Conservation (phyloP, 2,797 vertebrate genomes). For the Graptemys geographica region DNA sequence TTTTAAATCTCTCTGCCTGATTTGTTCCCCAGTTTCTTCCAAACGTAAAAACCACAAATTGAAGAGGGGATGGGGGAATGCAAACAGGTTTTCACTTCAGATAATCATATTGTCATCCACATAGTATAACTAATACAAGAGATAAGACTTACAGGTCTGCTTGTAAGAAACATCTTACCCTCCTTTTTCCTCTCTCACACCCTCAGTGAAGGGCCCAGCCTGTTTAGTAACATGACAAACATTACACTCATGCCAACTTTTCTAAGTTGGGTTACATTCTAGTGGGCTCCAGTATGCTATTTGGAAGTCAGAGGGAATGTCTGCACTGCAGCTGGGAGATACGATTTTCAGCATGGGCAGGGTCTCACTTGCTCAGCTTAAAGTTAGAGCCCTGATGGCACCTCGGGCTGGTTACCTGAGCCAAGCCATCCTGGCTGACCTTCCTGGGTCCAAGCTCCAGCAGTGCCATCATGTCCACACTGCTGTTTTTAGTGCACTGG, state of each 20-base stretch:
- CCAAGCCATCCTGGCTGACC: neutral
- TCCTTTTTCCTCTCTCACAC: neutral
- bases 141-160: neutral
- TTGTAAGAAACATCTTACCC: neutral
- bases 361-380: neutral
- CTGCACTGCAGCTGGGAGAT: neutral
- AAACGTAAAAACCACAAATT: neutral
- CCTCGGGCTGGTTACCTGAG: neutral
- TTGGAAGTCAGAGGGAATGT: neutral
- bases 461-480: neutral
- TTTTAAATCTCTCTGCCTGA: neutral
- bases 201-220: neutral
- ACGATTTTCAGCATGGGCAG: neutral
- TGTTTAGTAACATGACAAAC: neutral
- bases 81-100: neutral
- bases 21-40: neutral
- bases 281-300: neutral
- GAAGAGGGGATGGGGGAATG: no score
- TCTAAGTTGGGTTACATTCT: neutral
- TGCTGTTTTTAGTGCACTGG: neutral
- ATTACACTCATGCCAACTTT: neutral
- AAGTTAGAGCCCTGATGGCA: neutral
- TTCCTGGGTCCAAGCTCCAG: neutral
- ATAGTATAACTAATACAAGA: no score
- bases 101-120: fast-evolving